These are phyloP conservation scores for Ciconia maguari DNA, from an alignment of 2,113 vertebrate species.

Conservation along the genomic window DNA sequence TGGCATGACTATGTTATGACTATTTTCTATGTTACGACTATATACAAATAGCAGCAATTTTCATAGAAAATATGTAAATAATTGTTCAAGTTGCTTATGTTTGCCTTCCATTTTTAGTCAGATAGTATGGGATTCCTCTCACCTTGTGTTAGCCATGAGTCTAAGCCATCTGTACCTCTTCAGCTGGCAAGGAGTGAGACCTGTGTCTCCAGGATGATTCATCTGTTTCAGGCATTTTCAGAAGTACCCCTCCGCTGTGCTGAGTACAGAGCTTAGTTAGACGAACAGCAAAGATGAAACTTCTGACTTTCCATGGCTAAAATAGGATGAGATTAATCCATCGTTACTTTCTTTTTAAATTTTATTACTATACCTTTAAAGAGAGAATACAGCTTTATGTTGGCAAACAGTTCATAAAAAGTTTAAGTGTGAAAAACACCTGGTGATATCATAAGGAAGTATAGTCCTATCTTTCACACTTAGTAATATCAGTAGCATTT, in stretches of 20 bases:
- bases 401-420: background rate
- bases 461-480: background rate
- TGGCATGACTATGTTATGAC: background rate
- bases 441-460: background rate
- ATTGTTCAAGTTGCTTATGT: background rate
- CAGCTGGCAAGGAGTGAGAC: background rate
- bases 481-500: background rate
- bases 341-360: background rate
- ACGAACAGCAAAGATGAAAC: background rate
- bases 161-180: background rate
- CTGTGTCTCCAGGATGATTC: background rate
- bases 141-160: background rate
- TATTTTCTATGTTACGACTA: background rate
- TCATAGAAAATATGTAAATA: background rate
- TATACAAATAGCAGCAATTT: background rate
- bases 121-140: background rate
- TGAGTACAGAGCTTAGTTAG: background rate
- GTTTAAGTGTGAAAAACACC: background rate
- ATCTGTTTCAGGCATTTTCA: background rate
- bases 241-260: background rate
- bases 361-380: background rate
- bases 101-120: background rate
- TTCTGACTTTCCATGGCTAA: background rate
- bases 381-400: background rate
- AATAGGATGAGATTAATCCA: background rate